Percentiles rank a stretch among this genome's conserved stretches.
These are phyloP conservation scores for Ophion slaviceki DNA, from an alignment of 2,888 invertebrate species.

Conservation along the genomic window DNA sequence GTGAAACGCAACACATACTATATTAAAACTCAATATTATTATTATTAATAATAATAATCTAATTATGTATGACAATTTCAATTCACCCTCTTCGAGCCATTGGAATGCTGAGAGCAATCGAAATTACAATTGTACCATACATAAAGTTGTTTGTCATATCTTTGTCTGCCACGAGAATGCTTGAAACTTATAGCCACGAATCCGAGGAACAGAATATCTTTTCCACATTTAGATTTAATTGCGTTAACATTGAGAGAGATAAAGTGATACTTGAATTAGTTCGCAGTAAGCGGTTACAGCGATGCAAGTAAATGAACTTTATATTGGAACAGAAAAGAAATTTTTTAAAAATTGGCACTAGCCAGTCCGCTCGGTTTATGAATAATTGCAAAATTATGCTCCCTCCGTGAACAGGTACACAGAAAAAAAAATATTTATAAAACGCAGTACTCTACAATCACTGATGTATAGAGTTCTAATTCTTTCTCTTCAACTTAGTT, in stretches of 20 bases:
- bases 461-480: not conserved
- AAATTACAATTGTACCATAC: slow-evolving; percentile 37
- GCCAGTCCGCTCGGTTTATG: not conserved
- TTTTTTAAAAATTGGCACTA: not conserved
- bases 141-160: slow-evolving; percentile 47
- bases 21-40: slow-evolving; percentile 40
- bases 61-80: slow-evolving; percentile 37
- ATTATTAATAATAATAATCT: slow-evolving; percentile 24
- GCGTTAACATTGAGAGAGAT: slow-evolving; percentile 6
- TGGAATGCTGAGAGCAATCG: slow-evolving; percentile 32
- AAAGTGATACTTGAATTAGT: not conserved
- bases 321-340: not conserved
- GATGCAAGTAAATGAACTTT: not conserved
- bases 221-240: not conserved
- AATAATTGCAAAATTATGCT: not conserved
- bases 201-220: not conserved
- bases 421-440: not conserved
- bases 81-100: slow-evolving; percentile 40
- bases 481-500: not conserved
- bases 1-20: slow-evolving; percentile 66
- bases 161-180: slow-evolving; percentile 46
- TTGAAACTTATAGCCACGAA: slow-evolving; percentile 17
- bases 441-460: not conserved
- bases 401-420: not conserved
- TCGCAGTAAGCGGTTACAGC: not conserved